Conservation (phyloP, 2,113 vertebrate genomes). For the Prunella fulvescens region DNA sequence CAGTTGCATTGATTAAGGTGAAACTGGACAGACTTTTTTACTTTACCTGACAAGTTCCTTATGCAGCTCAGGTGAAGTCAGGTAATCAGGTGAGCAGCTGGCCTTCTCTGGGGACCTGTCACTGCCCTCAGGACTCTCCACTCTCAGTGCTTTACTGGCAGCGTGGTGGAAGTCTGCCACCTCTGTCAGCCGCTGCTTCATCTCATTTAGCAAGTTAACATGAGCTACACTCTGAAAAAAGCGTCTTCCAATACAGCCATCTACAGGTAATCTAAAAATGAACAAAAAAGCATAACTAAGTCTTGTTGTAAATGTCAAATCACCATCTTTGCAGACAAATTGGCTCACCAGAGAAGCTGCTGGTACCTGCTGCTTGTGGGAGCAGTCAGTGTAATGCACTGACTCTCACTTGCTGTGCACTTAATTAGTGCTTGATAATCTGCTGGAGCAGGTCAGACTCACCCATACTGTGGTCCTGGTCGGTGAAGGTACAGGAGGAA, state of each 20-base stretch:
- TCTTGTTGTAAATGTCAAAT: neutral
- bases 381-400: neutral
- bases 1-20: neutral
- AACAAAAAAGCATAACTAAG: neutral
- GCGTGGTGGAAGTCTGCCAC: slow-evolving; percentile 93
- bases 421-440: neutral
- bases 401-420: neutral
- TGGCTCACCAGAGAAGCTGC: neutral
- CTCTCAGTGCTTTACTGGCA: slow-evolving; percentile 88
- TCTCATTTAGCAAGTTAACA: slow-evolving; percentile 77
- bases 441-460: slow-evolving; percentile 10
- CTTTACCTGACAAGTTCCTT: slow-evolving; percentile 89
- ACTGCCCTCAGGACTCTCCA: slow-evolving; percentile 69
- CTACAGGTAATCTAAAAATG: slow-evolving; percentile 80
- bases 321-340: neutral
- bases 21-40: neutral
- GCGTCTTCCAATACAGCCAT: slow-evolving; percentile 88
- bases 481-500: slow-evolving; percentile 92
- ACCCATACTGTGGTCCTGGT: slow-evolving; percentile 95
- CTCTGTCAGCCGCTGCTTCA: slow-evolving; percentile 85
- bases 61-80: slow-evolving; percentile 91
- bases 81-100: slow-evolving; percentile 41
- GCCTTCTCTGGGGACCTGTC: slow-evolving; percentile 64
- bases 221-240: slow-evolving; percentile 89
- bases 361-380: neutral